Conservation (phyloP, 2,113 vertebrate species). For the Crotalus viridis region DNA sequence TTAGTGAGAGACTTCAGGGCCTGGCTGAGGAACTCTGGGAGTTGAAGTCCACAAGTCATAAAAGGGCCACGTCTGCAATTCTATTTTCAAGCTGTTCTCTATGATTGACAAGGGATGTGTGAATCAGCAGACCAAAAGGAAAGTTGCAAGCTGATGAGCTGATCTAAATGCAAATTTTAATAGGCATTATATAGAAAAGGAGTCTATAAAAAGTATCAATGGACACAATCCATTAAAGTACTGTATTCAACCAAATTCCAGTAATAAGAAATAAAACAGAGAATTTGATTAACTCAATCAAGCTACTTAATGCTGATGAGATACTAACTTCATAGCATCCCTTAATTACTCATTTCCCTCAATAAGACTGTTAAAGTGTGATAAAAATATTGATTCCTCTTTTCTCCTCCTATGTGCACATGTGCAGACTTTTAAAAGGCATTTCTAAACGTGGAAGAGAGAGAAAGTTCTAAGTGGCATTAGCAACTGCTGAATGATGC, state of each 20-base stretch:
- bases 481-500: background rate
- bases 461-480: background rate
- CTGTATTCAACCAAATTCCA: background rate
- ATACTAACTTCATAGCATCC: background rate
- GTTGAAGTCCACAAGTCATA: no score
- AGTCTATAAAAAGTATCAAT: background rate
- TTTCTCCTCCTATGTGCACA: background rate
- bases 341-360: background rate
- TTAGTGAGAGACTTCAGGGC: background rate
- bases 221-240: background rate
- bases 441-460: constrained; percentile 8
- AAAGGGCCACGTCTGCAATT: no score
- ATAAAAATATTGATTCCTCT: background rate
- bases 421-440: background rate
- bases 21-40: no score
- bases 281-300: constrained; percentile 2
- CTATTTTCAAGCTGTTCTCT: no score
- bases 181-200: background rate
- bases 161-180: background rate
- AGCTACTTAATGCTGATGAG: background rate
- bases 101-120: background rate
- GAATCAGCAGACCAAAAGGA: background rate
- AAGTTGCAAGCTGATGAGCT: background rate
- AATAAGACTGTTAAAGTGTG: background rate
- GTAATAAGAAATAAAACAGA: background rate